phyloP scores from a whole-genome alignment of 1,140 invertebrate genomes.

The Micrasema longulum region DNA sequence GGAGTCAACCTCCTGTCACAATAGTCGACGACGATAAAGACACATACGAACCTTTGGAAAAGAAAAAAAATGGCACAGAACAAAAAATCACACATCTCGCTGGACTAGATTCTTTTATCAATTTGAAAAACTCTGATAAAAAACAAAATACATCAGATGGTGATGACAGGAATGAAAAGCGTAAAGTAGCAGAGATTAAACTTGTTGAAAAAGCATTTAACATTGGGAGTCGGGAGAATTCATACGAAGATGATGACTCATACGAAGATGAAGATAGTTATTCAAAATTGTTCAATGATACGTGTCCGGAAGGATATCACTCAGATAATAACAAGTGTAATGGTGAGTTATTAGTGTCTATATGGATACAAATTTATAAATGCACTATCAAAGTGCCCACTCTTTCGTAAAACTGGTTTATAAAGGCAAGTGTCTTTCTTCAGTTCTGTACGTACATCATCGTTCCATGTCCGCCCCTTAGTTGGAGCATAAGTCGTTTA shows the following conservation, averaged over 20 bases:
- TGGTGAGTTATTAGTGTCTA: no score
- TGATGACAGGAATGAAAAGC: background rate
- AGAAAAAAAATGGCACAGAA: slow-evolving; percentile 20
- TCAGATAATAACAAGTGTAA: slow-evolving; percentile 34
- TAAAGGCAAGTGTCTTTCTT: no score
- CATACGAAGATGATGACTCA: slow-evolving; percentile 18
- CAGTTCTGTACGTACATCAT: no score
- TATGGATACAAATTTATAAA: no score
- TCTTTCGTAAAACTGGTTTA: no score
- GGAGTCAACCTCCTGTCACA: background rate
- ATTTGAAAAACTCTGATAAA: slow-evolving; percentile 17
- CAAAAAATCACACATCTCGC: background rate
- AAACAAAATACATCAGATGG: background rate
- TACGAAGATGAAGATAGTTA: slow-evolving; percentile 39
- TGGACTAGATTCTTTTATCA: slow-evolving; percentile 10
- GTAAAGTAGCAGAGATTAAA: background rate
- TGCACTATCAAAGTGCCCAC: no score
- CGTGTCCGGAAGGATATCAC: slow-evolving; percentile 38
- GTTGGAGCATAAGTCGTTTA: no score
- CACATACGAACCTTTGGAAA: slow-evolving; percentile 20
- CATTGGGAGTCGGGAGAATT: background rate
- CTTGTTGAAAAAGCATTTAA: background rate
- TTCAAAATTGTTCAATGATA: slow-evolving; percentile 26
- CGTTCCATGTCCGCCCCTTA: no score
- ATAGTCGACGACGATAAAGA: slow-evolving; percentile 22